Base-by-base conservation (phyloP, 1,140 invertebrate genomes). In the Cydia strobilella region DNA sequence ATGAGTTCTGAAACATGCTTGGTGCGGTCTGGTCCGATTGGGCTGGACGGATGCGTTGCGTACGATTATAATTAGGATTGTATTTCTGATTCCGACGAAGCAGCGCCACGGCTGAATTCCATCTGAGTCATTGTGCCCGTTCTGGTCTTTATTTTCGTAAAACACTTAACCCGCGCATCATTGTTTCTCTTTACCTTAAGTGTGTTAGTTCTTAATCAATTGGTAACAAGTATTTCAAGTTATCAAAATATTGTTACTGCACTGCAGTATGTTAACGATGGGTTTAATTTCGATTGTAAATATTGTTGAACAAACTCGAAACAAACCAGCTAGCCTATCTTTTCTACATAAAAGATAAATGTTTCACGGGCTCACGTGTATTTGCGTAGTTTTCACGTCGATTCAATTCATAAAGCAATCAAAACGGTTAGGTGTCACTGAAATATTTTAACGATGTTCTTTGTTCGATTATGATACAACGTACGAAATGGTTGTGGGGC, bases 51-150 rank as follows among this genome's bases (percentile, higher is more conserved):
- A 93, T 93, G 91, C 90, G 86, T 90, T 93, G 91, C 90, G 86
- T 90, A 84, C 88, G 90, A 93, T 93, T 93, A 93, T 93, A 93
- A 93, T 93, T 93, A 93, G 91, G 90, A 93, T 90, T 91, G 91
- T 93, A 93, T 93, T 93, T 93, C 91, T 93, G 91, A 93, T 93
- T 93, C 89, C 90, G 89, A 90, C 91, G 90, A 91, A 87, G 88
- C 89, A 85, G 88, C 88, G 88, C 87, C 87, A 88, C 84, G 84
- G 88, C 83, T 90, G 88, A 89, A 91, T 93, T 91, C 90, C 90
- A 90, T 91, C 86, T 93, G 91, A 93, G 88, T 91, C 91, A 93
- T 93, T 91, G 90, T 91, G 91, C 91, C 78, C 86, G 88, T 89
- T 93, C 84, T 86, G 89, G 86, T 85, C 91, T 91, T 91, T 91